Base-by-base conservation (phyloP, 2,888 invertebrate species). In the Patella depressa region DNA sequence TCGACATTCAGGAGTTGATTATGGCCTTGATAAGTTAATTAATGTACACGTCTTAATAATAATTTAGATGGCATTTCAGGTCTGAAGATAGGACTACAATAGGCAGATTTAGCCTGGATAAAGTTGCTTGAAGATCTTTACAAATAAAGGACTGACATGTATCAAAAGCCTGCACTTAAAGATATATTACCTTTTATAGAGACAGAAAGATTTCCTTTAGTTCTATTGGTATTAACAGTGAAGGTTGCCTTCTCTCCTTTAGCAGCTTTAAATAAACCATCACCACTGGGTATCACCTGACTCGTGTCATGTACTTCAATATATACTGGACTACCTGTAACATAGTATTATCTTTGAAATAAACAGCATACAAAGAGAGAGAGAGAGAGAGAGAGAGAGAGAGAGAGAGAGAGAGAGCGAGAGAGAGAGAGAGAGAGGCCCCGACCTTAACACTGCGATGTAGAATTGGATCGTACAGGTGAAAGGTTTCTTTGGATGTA, bases 241-340 rank as follows among this genome's bases (percentile, higher is more conserved):
- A 95, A 94, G 76, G 91, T 91, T 3, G 93, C 92, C 29, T 93
- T 92, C 81, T 93, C 87, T 53, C 90, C 91, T 78, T 88, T 88
- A 24, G 86, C 82, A 24, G 89, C 92, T 74, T 86, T 86, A 53
- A 83, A 73, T n/a, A 94, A 91, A 0, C 94, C 94, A 80, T 93
- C 93, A 15, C 92, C 92, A 11, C 89, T 85, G 3, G 93, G 88
- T n/a, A 87, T 83, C 2, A 93, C 92, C 65, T 91, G 90, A 24
- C 90, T 88, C 3, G 93, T 92, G 86, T 94, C 93, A 78, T 91
- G 89, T 3, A 93, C 93, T 73, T 96, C 96, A 2, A 96, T 91
- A 0, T 93, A 92, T 82, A 93, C 93, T 0, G 94, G 94, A 96
- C 96, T 85, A 96, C 94, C 94, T 73, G 93, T 54, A 24, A 55